Evolutionary conservation across 2,797 vertebrate genomes (phyloP).

Genomic region (Sebastes glaucus): DNA sequence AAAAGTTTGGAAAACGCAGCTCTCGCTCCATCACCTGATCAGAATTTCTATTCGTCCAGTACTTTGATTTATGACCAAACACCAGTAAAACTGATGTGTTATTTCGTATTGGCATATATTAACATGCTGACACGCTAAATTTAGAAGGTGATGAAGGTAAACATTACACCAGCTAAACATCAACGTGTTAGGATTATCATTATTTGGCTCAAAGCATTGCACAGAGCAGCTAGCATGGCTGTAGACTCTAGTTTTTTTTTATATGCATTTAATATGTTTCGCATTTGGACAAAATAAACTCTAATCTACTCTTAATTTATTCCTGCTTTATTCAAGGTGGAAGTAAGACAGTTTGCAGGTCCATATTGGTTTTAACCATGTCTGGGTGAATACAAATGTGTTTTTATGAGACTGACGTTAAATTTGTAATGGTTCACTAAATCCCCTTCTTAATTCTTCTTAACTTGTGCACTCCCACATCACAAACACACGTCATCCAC

Average conservation of each 20-base stretch:
- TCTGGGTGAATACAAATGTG: background rate
- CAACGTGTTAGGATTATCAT: too few relatives aligned
- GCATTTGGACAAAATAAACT: background rate
- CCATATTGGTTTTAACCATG: background rate
- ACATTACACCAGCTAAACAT: too few relatives aligned
- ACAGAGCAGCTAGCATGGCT: background rate
- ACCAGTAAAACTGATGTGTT: too few relatives aligned
- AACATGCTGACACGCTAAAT: accelerated
- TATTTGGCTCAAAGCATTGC: too few relatives aligned
- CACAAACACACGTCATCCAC: conserved; percentile 33
- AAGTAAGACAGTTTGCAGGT: background rate
- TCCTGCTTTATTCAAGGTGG: background rate
- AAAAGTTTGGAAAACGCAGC: accelerated
- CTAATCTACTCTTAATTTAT: background rate
- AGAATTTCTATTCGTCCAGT: too few relatives aligned
- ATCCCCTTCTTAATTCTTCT: conserved; percentile 26
- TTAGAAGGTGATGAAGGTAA: too few relatives aligned
- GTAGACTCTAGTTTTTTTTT: background rate
- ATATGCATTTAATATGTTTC: background rate
- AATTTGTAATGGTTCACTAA: conserved; percentile 42
- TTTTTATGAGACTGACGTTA: conserved; percentile 28
- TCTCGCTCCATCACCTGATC: too few relatives aligned
- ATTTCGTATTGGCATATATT: too few relatives aligned
- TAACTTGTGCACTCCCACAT: conserved; percentile 8
- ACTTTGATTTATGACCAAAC: too few relatives aligned